phyloP scores from a whole-genome alignment of 2,888 invertebrate species.

The Tuta absoluta region DNA sequence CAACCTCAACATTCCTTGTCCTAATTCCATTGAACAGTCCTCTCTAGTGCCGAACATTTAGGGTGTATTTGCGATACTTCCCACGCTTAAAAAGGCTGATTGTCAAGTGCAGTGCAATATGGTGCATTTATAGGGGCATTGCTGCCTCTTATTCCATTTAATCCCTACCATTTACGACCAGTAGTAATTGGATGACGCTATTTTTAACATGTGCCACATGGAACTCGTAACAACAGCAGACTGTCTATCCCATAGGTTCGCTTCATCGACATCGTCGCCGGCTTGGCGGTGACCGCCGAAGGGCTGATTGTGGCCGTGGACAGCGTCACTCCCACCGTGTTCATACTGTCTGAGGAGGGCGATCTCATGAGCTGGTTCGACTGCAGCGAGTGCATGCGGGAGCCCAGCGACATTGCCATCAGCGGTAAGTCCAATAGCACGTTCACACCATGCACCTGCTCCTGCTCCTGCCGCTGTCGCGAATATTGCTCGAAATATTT shows the following conservation, averaged over 20 bases:
- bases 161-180: too few relatives aligned
- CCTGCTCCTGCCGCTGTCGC: too few relatives aligned
- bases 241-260: constrained; percentile 66
- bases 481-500: too few relatives aligned
- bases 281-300: constrained; percentile 94
- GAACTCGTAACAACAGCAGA: not conserved
- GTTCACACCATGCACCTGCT: too few relatives aligned
- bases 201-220: not conserved
- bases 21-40: too few relatives aligned
- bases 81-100: too few relatives aligned
- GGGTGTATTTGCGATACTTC: too few relatives aligned
- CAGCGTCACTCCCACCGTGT: constrained; percentile 97
- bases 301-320: constrained; percentile 98
- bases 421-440: constrained; percentile 85
- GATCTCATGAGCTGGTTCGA: constrained; percentile 98
- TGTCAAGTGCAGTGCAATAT: too few relatives aligned
- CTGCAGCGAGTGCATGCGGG: constrained; percentile 98
- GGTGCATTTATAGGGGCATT: too few relatives aligned
- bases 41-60: too few relatives aligned
- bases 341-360: constrained; percentile 95
- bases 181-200: not conserved
- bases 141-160: too few relatives aligned
- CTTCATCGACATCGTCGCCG: constrained; percentile 95
- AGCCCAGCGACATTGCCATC: constrained; percentile 98
- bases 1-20: too few relatives aligned